These are phyloP conservation scores for Syrmaticus mikado DNA, from an alignment of 2,113 vertebrate genomes.

Conservation along the genomic window DNA sequence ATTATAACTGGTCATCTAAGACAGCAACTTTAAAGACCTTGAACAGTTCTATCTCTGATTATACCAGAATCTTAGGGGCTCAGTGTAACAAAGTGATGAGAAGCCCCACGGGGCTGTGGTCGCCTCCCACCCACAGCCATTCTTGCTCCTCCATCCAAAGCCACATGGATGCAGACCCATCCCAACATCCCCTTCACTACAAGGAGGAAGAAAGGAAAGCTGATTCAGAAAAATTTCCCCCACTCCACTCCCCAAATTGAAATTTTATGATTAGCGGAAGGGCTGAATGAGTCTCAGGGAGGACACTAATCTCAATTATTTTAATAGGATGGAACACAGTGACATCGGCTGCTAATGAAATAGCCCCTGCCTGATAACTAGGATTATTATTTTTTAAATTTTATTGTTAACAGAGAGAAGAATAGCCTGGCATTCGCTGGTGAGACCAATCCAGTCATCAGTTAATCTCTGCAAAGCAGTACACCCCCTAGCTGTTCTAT, in stretches of 20 bases:
- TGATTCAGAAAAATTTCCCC: neutral
- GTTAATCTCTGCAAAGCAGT: constrained; percentile 47
- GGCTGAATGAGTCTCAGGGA: neutral
- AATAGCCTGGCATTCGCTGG: constrained; percentile 23
- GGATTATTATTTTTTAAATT: neutral
- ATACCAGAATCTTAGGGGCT: neutral
- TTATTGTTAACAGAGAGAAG: constrained; percentile 7
- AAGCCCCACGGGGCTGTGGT: neutral
- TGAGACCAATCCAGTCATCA: neutral
- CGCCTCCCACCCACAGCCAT: neutral
- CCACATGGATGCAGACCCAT: neutral
- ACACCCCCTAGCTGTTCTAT: neutral
- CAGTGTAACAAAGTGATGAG: neutral
- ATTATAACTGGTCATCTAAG: neutral
- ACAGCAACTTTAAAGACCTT: neutral
- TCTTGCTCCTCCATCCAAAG: accelerated
- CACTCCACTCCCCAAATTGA: neutral
- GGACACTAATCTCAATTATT: constrained; percentile 24
- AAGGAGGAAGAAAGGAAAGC: neutral
- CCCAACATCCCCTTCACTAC: neutral
- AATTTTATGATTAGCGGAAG: neutral
- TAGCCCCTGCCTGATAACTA: neutral
- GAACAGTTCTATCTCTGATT: neutral
- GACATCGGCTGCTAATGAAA: constrained; percentile 50
- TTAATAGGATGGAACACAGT: constrained; percentile 30